Percentiles rank a stretch among this genome's conserved stretches.
Evolutionary conservation across 1,140 invertebrate species (phyloP).

Genomic region (Zaprionus ghesquierei): DNA sequence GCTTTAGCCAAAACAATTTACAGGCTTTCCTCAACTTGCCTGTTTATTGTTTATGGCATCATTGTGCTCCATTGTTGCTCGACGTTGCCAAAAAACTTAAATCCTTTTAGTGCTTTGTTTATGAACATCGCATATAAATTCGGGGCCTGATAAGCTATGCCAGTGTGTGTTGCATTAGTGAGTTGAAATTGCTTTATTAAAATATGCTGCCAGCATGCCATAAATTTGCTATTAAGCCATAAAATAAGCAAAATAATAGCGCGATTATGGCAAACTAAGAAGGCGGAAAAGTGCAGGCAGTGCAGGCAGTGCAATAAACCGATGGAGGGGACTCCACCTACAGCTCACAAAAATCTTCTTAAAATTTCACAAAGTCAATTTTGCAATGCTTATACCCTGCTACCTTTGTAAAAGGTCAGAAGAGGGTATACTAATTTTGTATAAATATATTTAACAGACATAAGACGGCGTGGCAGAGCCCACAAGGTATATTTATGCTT

Average conservation of each 20-base stretch:
- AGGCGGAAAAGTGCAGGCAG: background rate
- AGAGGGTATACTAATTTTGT: too few relatives aligned
- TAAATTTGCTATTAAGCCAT: conserved; percentile 19
- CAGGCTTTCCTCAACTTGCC: conserved; percentile 69
- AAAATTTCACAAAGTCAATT: too few relatives aligned
- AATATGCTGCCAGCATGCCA: conserved; percentile 21
- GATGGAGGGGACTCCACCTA: too few relatives aligned
- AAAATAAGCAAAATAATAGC: conserved; percentile 30
- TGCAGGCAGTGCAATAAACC: background rate
- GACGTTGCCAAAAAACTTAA: conserved; percentile 68
- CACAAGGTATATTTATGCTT: too few relatives aligned
- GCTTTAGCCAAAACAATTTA: conserved; percentile 71
- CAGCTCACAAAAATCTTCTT: too few relatives aligned
- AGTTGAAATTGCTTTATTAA: conserved; percentile 48
- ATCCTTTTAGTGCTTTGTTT: conserved; percentile 80
- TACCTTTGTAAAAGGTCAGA: too few relatives aligned
- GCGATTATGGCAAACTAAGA: background rate
- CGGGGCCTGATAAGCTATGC: conserved; percentile 43
- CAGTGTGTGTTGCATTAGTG: conserved; percentile 53
- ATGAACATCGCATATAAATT: conserved; percentile 72
- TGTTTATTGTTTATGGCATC: conserved; percentile 82
- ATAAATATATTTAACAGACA: too few relatives aligned
- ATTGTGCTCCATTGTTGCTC: conserved; percentile 72
- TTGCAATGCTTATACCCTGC: too few relatives aligned
- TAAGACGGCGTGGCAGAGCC: too few relatives aligned